These are phyloP conservation scores for Ariolimax columbianus DNA, from an alignment of 2,888 invertebrate genomes.

Conservation along the genomic window DNA sequence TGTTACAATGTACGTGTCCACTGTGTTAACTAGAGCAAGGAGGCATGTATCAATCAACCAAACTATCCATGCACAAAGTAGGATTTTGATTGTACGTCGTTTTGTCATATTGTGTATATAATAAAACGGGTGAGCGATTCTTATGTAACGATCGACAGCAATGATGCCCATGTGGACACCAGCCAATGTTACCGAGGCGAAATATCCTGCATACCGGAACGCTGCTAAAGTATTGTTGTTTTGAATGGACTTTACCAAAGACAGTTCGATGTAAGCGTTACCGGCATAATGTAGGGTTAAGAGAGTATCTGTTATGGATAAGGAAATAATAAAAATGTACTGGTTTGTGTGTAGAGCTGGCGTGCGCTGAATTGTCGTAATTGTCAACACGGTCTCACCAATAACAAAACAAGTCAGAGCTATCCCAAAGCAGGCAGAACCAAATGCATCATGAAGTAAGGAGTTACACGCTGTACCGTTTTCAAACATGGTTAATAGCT, in stretches of 20 bases:
- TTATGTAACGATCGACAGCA: slow-evolving; percentile 32
- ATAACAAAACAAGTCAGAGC: background rate
- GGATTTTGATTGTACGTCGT: background rate
- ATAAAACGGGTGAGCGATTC: slow-evolving; percentile 11
- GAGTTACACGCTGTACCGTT: too few relatives aligned
- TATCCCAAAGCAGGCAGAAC: too few relatives aligned
- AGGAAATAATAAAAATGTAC: background rate
- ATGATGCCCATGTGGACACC: slow-evolving; percentile 8
- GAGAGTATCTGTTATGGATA: background rate
- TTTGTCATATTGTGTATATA: slow-evolving; percentile 7
- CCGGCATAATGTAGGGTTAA: too few relatives aligned
- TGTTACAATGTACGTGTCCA: background rate
- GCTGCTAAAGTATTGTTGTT: too few relatives aligned
- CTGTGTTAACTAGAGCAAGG: background rate
- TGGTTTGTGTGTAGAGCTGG: slow-evolving; percentile 12
- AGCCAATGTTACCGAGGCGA: background rate
- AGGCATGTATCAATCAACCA: background rate
- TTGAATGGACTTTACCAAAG: too few relatives aligned
- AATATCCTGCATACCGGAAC: too few relatives aligned
- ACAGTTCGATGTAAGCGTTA: too few relatives aligned
- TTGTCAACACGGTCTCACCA: background rate
- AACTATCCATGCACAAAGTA: background rate
- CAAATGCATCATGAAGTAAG: too few relatives aligned
- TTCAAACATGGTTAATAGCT: too few relatives aligned
- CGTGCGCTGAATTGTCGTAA: background rate